A percentile compares a stretch with the other conserved stretches of the same genome.
Evolutionary conservation across 2,113 vertebrate species (phyloP).

Genomic region (Irena cyanogastra): DNA sequence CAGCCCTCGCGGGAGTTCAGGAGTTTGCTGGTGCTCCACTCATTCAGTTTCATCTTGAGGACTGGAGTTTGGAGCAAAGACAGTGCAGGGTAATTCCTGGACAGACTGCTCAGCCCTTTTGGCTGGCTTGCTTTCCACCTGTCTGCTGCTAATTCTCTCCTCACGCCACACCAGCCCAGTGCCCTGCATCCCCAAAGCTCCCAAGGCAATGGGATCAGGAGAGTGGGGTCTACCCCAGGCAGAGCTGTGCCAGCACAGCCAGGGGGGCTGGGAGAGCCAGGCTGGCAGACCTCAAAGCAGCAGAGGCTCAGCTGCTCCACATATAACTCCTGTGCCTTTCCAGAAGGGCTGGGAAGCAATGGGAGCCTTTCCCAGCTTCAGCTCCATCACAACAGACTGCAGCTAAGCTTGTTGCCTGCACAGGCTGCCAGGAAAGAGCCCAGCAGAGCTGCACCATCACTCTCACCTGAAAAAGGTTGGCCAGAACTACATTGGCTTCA

Average conservation of each 20-base stretch:
- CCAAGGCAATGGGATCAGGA: rapidly evolving
- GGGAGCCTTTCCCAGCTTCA: neutral
- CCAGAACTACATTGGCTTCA: neutral
- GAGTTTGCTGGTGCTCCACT: neutral
- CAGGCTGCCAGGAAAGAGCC: neutral
- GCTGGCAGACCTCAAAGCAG: neutral
- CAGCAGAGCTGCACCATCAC: neutral
- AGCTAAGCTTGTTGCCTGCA: neutral
- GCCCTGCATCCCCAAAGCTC: neutral
- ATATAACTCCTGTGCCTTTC: neutral
- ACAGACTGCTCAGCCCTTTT: neutral
- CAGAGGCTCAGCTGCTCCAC: neutral
- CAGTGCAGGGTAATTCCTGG: neutral
- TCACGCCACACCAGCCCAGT: neutral
- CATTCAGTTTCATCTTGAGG: neutral
- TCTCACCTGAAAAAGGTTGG: neutral
- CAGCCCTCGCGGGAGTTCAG: neutral
- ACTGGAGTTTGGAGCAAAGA: neutral
- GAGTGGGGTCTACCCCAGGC: neutral
- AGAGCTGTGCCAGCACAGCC: neutral
- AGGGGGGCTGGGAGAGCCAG: neutral
- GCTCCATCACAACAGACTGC: neutral
- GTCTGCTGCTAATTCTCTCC: neutral
- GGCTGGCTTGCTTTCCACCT: neutral
- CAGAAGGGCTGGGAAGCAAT: neutral